Base-by-base conservation (phyloP, 2,888 invertebrate species). In the Scaptomyza tumidula region DNA sequence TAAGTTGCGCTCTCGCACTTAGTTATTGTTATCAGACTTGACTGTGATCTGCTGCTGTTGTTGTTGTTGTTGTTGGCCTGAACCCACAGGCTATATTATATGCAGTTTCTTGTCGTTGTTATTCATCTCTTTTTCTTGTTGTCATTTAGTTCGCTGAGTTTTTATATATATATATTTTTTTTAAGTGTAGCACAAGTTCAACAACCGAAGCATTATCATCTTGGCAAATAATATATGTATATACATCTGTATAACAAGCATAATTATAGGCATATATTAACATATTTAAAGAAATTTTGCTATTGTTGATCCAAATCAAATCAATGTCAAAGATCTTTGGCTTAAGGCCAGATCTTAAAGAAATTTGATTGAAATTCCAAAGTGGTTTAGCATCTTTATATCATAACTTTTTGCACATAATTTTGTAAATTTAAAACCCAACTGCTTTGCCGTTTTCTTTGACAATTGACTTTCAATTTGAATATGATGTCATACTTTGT, bases 11-110 rank as follows among this genome's bases (percentile, higher is more conserved):
- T 61, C 41, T 71, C 45, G 31, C 11, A 55, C 73, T 68, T 52
- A 48, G 73, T 77, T 77, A 75, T 75, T 75, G 75, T 75, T 75
- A 75, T 75, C 78, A 75, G 73, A 75, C 78, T n/a, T n/a, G n/a
- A n/a, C n/a, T n/a, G n/a, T n/a, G n/a, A n/a, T n/a, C n/a, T n/a
- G n/a, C n/a, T n/a, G n/a, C n/a, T n/a, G n/a, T n/a, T 14, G 35
- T 19, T 19, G 49, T 33, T 48, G 48, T 49, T 49, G 50, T 52
- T 52, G 72, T 52, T 56, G 55, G 71, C 72, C 68, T 77, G 73
- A 63, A 39, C 39, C 46, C 52, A 35, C 78, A 60, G 78, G 73
- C 72, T 67, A 57, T 63, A 72, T 61, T 33, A 33, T 72, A 64
- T 77, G 69, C 78, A 69, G 78, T 73, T 63, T 72, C 78, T 68